Percentiles rank a stretch among this genome's conserved stretches.
Evolutionary conservation across 2,113 vertebrate species (phyloP).

Genomic region (Etia nguti): DNA sequence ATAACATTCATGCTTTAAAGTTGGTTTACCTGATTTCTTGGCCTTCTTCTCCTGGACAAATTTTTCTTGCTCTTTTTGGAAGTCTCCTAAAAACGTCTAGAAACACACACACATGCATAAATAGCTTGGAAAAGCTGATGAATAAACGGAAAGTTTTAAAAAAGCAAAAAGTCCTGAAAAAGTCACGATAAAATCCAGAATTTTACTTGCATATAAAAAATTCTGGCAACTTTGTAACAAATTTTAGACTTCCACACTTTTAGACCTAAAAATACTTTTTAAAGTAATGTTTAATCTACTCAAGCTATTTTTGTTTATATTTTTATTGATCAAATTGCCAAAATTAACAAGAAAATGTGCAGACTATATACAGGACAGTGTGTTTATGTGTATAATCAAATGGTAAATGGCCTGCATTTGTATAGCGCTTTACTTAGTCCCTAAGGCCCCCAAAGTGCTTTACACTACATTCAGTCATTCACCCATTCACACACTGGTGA

Average conservation of each 20-base stretch:
- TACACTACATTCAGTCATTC: no score
- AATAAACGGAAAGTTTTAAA: background rate
- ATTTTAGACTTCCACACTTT: background rate
- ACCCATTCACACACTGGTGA: no score
- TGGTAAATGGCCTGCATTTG: no score
- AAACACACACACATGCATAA: background rate
- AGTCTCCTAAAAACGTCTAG: slow-evolving; percentile 95
- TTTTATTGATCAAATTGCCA: background rate
- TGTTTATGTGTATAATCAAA: rapidly evolving
- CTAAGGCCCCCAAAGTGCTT: no score
- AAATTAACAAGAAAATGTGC: background rate
- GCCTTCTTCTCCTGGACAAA: slow-evolving; percentile 94
- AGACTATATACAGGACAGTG: background rate
- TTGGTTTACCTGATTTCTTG: slow-evolving; percentile 83
- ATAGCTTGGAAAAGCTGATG: background rate
- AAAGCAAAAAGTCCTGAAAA: background rate
- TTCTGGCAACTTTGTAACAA: background rate
- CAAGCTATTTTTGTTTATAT: rapidly evolving
- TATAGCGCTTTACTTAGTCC: no score
- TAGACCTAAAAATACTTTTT: background rate
- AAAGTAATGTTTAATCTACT: rapidly evolving
- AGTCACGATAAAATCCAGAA: background rate
- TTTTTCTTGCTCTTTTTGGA: slow-evolving; percentile 96
- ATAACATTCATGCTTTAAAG: no score
- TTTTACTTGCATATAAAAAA: background rate